These are phyloP conservation scores for Steinernema feltiae DNA, from an alignment of 1,140 invertebrate genomes.

Conservation along the genomic window DNA sequence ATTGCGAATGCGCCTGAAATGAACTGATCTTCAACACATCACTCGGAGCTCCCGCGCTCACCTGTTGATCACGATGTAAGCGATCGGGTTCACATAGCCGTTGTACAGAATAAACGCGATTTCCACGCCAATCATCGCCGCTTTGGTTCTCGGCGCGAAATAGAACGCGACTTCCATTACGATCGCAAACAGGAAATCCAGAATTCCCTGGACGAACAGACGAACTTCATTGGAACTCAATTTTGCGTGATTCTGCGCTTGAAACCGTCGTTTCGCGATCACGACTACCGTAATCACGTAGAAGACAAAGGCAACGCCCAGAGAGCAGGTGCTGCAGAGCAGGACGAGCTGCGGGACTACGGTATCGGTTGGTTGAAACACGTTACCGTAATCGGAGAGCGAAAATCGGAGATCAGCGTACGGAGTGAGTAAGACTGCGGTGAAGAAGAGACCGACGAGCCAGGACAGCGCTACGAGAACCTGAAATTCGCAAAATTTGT, in stretches of 20 bases:
- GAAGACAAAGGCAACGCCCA: neutral
- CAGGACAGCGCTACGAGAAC: neutral
- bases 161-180: neutral
- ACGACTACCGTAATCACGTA: neutral
- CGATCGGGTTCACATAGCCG: neutral
- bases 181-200: neutral
- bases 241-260: neutral
- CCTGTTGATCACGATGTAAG: neutral
- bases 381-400: neutral
- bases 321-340: neutral
- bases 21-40: neutral
- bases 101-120: neutral
- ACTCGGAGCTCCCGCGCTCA: neutral
- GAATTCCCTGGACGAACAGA: neutral
- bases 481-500: too few relatives aligned
- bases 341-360: neutral
- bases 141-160: neutral
- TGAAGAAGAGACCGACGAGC: neutral
- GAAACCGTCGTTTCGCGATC: neutral
- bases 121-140: neutral
- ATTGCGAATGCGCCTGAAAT: neutral
- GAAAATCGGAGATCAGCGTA: neutral
- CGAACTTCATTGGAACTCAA: neutral
- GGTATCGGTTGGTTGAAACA: neutral
- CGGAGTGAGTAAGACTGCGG: neutral